A percentile compares a stretch with the other conserved stretches of the same genome.
These are phyloP conservation scores for Timandra comae DNA, from an alignment of 2,888 invertebrate species.

Conservation along the genomic window DNA sequence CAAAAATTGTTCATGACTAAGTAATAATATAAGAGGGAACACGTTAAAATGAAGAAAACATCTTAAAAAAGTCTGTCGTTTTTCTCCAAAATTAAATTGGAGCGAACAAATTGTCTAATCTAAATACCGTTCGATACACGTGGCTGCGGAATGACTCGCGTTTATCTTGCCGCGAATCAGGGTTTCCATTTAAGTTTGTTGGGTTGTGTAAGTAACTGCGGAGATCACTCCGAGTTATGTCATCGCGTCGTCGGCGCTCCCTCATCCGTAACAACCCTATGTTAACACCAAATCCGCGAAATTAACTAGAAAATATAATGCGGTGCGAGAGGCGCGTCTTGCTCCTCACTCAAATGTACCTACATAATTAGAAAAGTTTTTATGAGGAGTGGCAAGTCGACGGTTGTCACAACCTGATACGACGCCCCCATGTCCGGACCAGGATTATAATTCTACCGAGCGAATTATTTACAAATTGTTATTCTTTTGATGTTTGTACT, in stretches of 20 bases:
- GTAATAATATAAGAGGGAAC: slow-evolving; percentile 8
- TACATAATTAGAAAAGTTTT: slow-evolving; percentile 75
- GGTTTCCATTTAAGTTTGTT: slow-evolving; percentile 52
- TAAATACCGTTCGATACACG: slow-evolving; percentile 27
- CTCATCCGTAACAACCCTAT: slow-evolving; percentile 23
- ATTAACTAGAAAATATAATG: slow-evolving; percentile 70
- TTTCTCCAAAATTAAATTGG: slow-evolving; percentile 16
- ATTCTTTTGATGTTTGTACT: slow-evolving; percentile 32
- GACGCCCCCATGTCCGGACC: slow-evolving; percentile 51
- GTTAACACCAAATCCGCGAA: slow-evolving; percentile 57
- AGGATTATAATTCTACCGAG: slow-evolving; percentile 60
- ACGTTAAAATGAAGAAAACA: slow-evolving; percentile 9
- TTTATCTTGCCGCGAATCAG: slow-evolving; percentile 41
- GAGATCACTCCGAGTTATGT: slow-evolving; percentile 38
- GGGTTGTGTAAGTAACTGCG: slow-evolving; percentile 37
- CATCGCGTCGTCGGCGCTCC: slow-evolving; percentile 23
- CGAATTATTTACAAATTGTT: slow-evolving; percentile 67
- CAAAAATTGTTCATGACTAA: slow-evolving; percentile 4
- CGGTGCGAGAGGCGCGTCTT: slow-evolving; percentile 45
- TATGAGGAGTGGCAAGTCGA: slow-evolving; percentile 62
- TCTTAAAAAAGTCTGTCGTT: slow-evolving; percentile 1
- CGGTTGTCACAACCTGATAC: slow-evolving; percentile 60
- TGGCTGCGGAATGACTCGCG: slow-evolving; percentile 24
- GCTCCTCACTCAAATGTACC: slow-evolving; percentile 66
- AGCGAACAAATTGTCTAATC: slow-evolving; percentile 21